Evolutionary conservation across 2,113 vertebrate species (phyloP).

Genomic region (Solenodon paradoxus): DNA sequence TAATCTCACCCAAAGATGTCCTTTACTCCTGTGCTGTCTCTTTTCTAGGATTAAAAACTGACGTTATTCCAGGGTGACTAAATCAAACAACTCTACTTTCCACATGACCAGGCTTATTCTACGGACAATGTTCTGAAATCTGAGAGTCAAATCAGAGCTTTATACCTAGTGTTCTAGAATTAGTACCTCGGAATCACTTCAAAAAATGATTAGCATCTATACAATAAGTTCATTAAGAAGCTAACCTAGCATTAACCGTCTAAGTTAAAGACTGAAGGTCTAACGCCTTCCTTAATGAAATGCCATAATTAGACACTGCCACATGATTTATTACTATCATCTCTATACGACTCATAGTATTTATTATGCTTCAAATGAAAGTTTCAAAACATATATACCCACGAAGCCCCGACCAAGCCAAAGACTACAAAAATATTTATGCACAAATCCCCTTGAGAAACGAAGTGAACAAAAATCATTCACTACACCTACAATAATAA

Average conservation of each 20-base stretch:
- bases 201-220: not conserved
- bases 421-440: too few relatives aligned
- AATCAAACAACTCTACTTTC: not conserved
- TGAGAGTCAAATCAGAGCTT: rapidly evolving
- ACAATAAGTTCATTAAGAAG: not conserved
- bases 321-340: not conserved
- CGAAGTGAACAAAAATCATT: too few relatives aligned
- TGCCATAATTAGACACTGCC: not conserved
- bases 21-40: rapidly evolving
- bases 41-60: rapidly evolving
- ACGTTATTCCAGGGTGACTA: rapidly evolving
- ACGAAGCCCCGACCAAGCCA: too few relatives aligned
- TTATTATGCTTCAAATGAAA: too few relatives aligned
- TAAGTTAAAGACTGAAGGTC: too few relatives aligned
- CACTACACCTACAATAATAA: too few relatives aligned
- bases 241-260: not conserved
- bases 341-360: not conserved
- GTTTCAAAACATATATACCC: too few relatives aligned
- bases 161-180: not conserved
- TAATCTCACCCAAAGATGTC: rapidly evolving
- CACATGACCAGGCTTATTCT: rapidly evolving
- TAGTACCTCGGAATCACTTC: rapidly evolving
- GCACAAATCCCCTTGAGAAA: too few relatives aligned
- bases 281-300: not conserved
- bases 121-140: not conserved